Evolutionary conservation across 2,797 vertebrate species (phyloP).

Genomic region (Gastrophryne carolinensis): DNA sequence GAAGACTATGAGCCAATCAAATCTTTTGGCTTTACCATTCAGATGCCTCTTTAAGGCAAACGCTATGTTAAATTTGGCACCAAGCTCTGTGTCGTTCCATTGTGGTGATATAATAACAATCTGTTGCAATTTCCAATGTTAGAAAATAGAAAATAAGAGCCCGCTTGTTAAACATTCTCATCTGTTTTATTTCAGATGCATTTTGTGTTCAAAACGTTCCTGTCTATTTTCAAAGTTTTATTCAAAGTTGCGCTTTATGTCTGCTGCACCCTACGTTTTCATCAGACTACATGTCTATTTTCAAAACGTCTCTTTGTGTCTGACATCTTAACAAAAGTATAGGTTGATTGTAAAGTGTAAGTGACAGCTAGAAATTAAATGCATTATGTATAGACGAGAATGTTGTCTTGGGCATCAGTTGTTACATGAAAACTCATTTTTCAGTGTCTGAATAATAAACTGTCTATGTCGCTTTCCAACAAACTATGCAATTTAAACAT

Average conservation of each 20-base stretch:
- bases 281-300: slow-evolving; percentile 34
- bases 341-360: not conserved
- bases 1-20: slow-evolving; percentile 45
- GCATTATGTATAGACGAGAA: not conserved
- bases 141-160: slow-evolving; percentile 47
- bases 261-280: not conserved
- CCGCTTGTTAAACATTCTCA: slow-evolving; percentile 38
- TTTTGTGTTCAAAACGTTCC: slow-evolving; percentile 30
- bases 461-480: too few species aligned
- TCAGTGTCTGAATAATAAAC: not conserved
- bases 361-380: not conserved
- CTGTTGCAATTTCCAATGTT: slow-evolving; percentile 49
- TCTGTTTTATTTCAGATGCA: slow-evolving; percentile 20
- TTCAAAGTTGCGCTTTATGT: slow-evolving; percentile 28
- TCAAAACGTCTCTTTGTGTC: not conserved
- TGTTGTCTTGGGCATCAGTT: not conserved
- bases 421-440: not conserved
- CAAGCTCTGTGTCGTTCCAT: slow-evolving; percentile 33
- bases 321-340: not conserved
- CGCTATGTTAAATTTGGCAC: slow-evolving; percentile 47
- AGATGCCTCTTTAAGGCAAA: slow-evolving; percentile 50
- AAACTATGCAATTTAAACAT: not conserved
- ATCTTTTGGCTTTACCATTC: slow-evolving; percentile 49
- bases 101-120: slow-evolving; percentile 52
- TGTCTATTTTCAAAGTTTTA: slow-evolving; percentile 42